Percentiles rank a stretch among this genome's conserved stretches.
Conservation (phyloP, 2,888 invertebrate species). For the Smittia aterrima region DNA sequence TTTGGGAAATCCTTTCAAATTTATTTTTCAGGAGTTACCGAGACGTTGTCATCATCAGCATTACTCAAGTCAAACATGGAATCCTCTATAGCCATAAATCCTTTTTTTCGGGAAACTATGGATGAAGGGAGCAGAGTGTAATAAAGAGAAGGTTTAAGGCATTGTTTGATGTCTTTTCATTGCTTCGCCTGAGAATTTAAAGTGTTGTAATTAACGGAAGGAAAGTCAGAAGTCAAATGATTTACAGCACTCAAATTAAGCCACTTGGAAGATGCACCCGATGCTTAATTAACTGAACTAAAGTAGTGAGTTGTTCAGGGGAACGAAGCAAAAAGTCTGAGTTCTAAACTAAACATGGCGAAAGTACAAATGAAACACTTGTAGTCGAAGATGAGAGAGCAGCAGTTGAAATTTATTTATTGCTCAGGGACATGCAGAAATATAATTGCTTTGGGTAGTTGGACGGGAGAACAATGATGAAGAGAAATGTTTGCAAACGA, state of each 20-base stretch:
- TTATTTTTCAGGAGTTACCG: not conserved
- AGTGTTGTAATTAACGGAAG: not conserved
- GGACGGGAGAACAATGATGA: not conserved
- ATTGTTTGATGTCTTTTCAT: not conserved
- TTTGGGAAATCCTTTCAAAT: slow-evolving; percentile 1
- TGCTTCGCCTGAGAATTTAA: not conserved
- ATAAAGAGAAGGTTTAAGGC: not conserved
- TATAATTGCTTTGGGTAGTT: slow-evolving; percentile 26
- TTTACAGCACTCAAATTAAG: not conserved
- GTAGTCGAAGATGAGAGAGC: slow-evolving; percentile 3
- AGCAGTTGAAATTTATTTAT: slow-evolving; percentile 38
- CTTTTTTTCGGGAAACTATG: not conserved
- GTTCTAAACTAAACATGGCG: not conserved
- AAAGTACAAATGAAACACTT: slow-evolving; percentile 28
- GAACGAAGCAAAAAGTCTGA: not conserved
- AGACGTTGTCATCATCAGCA: slow-evolving; percentile 9
- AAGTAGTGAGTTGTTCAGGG: not conserved
- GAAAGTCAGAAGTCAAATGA: not conserved
- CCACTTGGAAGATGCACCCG: not conserved
- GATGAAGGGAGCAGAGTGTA: not conserved
- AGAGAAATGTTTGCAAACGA: slow-evolving; percentile 3
- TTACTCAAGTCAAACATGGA: not conserved
- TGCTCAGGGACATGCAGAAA: slow-evolving; percentile 36
- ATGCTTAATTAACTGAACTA: not conserved
- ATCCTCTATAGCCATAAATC: not conserved